Evolutionary conservation across 2,113 vertebrate species (phyloP), one percentile per base, ranked within the genome.

Genomic region (Micromys minutus): DNA sequence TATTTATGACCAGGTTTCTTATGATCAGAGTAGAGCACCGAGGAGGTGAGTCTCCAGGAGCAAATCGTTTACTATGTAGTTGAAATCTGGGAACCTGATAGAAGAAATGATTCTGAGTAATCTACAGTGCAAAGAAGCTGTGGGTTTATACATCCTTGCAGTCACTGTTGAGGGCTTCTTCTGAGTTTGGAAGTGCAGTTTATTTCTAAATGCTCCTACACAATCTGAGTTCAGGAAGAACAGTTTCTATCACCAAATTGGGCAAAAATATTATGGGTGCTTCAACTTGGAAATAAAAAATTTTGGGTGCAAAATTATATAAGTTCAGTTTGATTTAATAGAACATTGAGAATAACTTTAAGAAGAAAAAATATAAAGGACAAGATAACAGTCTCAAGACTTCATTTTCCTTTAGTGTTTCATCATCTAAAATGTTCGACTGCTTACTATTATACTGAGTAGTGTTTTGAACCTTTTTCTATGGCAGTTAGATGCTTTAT

Each of bases 291-390:
- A 91, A 91, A 47, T 89, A 42, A 29, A 81, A n/a, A 71, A 63
- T n/a, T 95, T 93, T 87, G 45, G 39, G 52, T 85, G 52, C 67
- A 89, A 42, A 81, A 16, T 93, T 97, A 94, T 6, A 1, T 83
- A 97, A 91, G 15, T 84, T 95, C 15, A 50, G 31, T 91, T 95
- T 94, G 69, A 61, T 83, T 94, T 79, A 17, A 63, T 91, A 15
- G 42, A 91, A 95, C 94, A 63, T 39, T 93, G 57, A 96, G 72
- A 72, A 5, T 1, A 93, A 63, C 67, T 88, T 94, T 75, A 74
- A 87, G 81, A 93, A 75, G 52, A 81, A 94, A 79, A 87, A 86
- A 57, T 55, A 50, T 90, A 89, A 67, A 76, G 21, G 5, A 69
- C 93, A 86, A 90, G 93, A 88, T 79, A 89, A 76, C 22, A 29